Conservation (phyloP, 2,113 vertebrate genomes). For the Tonatia bakeri region DNA sequence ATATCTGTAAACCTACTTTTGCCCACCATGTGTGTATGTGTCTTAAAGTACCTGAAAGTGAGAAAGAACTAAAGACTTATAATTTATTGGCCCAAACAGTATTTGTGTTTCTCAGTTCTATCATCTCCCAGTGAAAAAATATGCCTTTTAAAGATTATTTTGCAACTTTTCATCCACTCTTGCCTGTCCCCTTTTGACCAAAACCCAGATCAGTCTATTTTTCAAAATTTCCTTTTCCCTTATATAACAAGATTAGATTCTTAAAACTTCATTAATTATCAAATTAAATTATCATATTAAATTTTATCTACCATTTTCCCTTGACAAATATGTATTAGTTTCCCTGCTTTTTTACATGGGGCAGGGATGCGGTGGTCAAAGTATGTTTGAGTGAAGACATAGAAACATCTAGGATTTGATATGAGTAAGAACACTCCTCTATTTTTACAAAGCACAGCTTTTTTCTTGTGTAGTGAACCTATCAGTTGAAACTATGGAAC, state of each 20-base stretch:
- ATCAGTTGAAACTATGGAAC: neutral
- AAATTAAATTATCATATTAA: neutral
- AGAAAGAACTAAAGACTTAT: neutral
- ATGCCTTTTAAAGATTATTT: neutral
- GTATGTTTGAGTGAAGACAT: neutral
- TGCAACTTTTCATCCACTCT: neutral
- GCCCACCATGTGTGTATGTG: neutral
- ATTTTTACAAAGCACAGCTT: neutral
- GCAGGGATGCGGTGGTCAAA: neutral
- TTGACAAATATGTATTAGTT: neutral
- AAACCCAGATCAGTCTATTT: neutral
- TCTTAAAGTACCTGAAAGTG: neutral
- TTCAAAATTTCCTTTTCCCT: neutral
- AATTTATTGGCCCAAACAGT: neutral
- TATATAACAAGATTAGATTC: neutral
- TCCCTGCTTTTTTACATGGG: neutral
- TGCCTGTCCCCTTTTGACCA: neutral
- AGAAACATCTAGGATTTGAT: neutral
- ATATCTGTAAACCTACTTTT: neutral
- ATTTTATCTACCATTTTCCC: neutral
- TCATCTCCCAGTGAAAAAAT: neutral
- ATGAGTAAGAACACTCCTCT: neutral
- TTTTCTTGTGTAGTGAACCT: neutral
- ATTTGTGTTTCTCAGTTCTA: neutral
- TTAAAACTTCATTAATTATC: neutral